Conservation (phyloP, 2,113 vertebrate genomes). For the Nothobranchius furzeri region DNA sequence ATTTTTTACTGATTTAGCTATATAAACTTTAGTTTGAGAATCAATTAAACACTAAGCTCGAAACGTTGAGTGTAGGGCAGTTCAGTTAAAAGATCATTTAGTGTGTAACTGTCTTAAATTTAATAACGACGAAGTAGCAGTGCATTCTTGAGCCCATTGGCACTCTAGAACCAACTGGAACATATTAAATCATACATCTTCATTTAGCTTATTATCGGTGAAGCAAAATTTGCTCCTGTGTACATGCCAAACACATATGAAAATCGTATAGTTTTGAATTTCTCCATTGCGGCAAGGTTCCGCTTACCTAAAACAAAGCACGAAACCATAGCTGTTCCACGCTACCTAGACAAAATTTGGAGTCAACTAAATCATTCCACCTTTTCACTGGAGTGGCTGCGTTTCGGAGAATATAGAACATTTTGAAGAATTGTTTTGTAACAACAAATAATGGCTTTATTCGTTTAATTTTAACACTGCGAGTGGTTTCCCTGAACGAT, state of each 20-base stretch:
- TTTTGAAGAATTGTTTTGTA: rapidly evolving
- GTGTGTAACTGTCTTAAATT: no score
- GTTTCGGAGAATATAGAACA: rapidly evolving
- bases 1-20: no score
- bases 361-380: neutral
- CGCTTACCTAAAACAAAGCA: conserved; percentile 13
- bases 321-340: neutral
- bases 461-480: neutral
- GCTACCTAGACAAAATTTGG: conserved; percentile 2
- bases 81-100: no score
- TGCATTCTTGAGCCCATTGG: conserved; percentile 5
- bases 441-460: neutral
- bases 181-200: neutral
- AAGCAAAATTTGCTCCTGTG: no score
- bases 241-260: no score
- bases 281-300: neutral
- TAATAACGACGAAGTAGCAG: no score
- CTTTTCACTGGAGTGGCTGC: neutral
- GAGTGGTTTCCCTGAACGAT: neutral
- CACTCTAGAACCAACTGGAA: neutral
- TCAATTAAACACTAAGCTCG: no score
- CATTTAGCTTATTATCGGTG: no score
- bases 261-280: no score
- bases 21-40: no score
- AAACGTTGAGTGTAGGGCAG: no score